Base-by-base conservation (phyloP, 2,113 vertebrate genomes). In the Planiliza haematocheilus region DNA sequence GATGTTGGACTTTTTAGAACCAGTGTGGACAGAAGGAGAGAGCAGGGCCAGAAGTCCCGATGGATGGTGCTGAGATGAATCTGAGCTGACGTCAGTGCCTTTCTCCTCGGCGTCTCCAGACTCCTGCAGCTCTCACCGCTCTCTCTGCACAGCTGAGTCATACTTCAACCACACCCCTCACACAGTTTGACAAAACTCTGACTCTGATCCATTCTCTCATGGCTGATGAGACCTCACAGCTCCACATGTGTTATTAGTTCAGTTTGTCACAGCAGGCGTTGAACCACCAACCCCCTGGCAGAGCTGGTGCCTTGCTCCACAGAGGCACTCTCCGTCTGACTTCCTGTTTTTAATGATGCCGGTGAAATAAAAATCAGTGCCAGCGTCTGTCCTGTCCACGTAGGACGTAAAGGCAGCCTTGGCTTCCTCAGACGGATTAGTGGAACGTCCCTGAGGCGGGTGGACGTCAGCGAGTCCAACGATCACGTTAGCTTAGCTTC, bases 101-200 rank as follows among this genome's bases (percentile, higher is more conserved):
- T 43, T 57, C 59, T 57, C 74, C 38, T 63, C n/a, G 20, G 50
- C 2, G 64, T 69, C 49, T 61, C 64, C 74, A 41, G 11, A 68
- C 73, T 76, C 34, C 41, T 68, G 49, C 74, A 56, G 74, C 56
- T 77, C 74, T 36, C 58, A 77, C 58, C 39, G 69, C 49, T 63
- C 42, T 70, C 67, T 50, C 58, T 77, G 64, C 56, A 20, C 49
- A 55, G 57, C 74, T 64, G 74, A 77, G 36, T 37, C 74, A 72
- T 38, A 57, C 30, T 43, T 45, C 46, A 20, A 36, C 57, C 74
- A 69, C 74, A 77, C 65, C 57, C 57, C 73, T 68, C 21, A 36
- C 49, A 65, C 59, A 63, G 63, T 63, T 70, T 70, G 58, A 57
- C 43, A 62, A 77, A 77, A 77, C 74, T 41, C 65, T 21, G 65